These are phyloP conservation scores for Nyctalus aviator DNA, from an alignment of 2,797 vertebrate genomes.

Conservation along the genomic window DNA sequence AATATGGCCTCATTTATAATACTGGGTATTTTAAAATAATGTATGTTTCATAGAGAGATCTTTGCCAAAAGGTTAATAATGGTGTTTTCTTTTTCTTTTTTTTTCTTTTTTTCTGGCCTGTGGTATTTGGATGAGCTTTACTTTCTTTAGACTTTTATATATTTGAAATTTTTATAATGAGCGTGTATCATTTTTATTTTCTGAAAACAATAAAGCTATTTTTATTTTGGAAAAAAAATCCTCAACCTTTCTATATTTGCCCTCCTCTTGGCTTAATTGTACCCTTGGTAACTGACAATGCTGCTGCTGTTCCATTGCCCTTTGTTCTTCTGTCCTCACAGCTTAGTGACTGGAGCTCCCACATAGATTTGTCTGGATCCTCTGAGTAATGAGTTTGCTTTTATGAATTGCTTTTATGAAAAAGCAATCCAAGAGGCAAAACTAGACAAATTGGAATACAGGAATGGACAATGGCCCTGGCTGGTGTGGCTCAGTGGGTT, in stretches of 20 bases:
- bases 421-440: neutral
- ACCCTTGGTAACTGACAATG: neutral
- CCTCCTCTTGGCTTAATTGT: neutral
- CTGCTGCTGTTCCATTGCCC: neutral
- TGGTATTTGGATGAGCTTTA: constrained; percentile 29
- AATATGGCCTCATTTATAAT: constrained; percentile 16
- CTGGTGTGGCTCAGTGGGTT: too few species aligned
- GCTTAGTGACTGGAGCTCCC: neutral
- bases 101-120: neutral
- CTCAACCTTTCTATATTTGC: neutral
- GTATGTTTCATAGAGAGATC: constrained; percentile 12
- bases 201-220: constrained; percentile 58
- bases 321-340: neutral
- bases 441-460: neutral
- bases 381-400: neutral
- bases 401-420: too few species aligned
- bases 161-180: constrained; percentile 51
- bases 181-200: constrained; percentile 42
- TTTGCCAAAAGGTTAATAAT: constrained; percentile 26
- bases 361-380: neutral
- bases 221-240: constrained; percentile 57
- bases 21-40: neutral
- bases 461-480: neutral
- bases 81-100: neutral
- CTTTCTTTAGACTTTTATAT: constrained; percentile 13